Evolutionary conservation across 2,113 vertebrate species (phyloP).

Genomic region (Ellobius talpinus): DNA sequence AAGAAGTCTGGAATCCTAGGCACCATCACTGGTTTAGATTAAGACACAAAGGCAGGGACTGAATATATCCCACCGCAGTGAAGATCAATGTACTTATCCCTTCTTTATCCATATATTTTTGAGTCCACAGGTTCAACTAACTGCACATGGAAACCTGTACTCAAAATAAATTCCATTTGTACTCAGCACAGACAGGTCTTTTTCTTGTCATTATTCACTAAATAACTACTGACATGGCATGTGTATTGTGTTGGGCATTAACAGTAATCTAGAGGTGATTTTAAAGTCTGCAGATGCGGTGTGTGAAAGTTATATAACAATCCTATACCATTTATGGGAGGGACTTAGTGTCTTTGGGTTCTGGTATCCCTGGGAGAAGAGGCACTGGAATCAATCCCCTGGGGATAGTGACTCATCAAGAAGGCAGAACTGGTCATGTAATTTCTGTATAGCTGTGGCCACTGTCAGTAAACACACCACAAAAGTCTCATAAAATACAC

Average conservation of each 20-base stretch:
- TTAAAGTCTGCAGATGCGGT: background rate
- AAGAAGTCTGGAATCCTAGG: background rate
- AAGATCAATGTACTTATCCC: background rate
- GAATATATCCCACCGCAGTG: background rate
- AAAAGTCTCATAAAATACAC: background rate
- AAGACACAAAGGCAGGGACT: background rate
- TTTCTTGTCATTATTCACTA: background rate
- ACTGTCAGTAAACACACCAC: background rate
- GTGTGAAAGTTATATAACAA: background rate
- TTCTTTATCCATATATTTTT: background rate
- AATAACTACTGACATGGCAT: background rate
- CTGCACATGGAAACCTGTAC: background rate
- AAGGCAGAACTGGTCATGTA: background rate
- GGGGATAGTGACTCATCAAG: background rate
- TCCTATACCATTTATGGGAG: background rate
- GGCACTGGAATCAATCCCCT: no score
- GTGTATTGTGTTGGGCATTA: background rate
- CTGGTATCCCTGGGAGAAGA: background rate
- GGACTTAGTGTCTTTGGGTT: background rate
- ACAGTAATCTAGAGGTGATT: background rate
- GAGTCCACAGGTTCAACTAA: background rate
- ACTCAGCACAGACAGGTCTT: background rate
- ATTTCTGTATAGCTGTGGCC: background rate
- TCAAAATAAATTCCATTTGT: background rate
- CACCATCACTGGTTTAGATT: background rate